Evolutionary conservation across 2,113 vertebrate genomes (phyloP), one percentile per base, ranked within the genome.

Genomic region (Gila orcuttii): DNA sequence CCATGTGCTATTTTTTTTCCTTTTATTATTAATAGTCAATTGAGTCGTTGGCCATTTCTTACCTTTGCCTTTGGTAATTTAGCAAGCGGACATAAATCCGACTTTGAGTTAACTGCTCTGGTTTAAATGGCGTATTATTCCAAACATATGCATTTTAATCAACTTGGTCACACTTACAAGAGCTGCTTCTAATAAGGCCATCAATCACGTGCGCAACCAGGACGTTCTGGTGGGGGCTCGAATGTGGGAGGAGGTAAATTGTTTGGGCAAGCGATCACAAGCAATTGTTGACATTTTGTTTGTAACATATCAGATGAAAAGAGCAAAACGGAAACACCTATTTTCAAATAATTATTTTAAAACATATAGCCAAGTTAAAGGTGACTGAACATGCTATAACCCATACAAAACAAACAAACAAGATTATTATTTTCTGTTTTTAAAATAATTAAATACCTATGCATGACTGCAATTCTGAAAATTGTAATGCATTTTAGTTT

Each of bases 131-230:
- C 96, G 93, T 96, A 97, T 98, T 98, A 98, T 97, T 96, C 96
- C 96, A 96, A 97, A 97, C 97, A 98, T 98, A 98, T 97, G 97
- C 96, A 96, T 97, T 95, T 97, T 97, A 98, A 99, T 98, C 97
- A 97, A 95, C 95, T 96, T 92, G 96, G 98, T 99, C 97, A 99
- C 97, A 97, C 95, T 97, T 98, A 99, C 97, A 98, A 97, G 97
- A 98, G 96, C 96, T 96, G 93, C 96, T 95, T 96, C 97, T 99
- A 99, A 99, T 98, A 99, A 99, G 97, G 96, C 97, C 95, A 98
- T 99, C 97, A 98, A 98, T 99, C 97, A 98, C 71, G 19, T 17
- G 60, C 69, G 57, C 62, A 84, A 80, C 81, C 79, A 36, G 89
- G 87, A 59, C 89, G 55, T 57, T n/a, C 17, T 31, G 75, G 12